Evolutionary conservation across 2,888 invertebrate species (phyloP), one percentile per base, ranked within the genome.

Genomic region (Eudemis profundana): DNA sequence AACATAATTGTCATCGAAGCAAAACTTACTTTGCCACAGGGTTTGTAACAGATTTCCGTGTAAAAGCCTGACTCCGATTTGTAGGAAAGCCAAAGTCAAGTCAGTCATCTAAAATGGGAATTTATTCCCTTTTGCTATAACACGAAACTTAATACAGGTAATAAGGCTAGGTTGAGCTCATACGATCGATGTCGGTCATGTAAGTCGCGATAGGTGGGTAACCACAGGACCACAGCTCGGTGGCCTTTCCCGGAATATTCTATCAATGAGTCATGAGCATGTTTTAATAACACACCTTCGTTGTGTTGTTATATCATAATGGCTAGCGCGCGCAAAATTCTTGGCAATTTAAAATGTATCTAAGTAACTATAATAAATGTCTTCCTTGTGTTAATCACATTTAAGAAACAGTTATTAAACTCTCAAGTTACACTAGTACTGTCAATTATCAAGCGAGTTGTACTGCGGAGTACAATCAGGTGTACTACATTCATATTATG

Each of bases 281-380:
- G 51, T 61, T 54, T 61, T 61, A 42, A 50, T 57, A 63, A 57
- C 57, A 29, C 19, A 10, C 33, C 27, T 33, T 27, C 44, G 23
- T 51, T 61, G 44, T 42, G 40, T 21, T 44, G 33, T 42, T 42
- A 33, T 50, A 38, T 49, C 8, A 42, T 57, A 56, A 63, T 50
- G 50, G 42, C 23, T 50, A n/a, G 15, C 23, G 17, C 40, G 17
- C 2, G n/a, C n/a, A 12, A 40, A 23, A 12, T 42, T 23, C 38
- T 7, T 23, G 12, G 21, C 14, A 53, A 3, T 33, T 33, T 1
- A 10, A 33, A 27, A 12, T 33, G 1, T n/a, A n/a, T n/a, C n/a
- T n/a, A n/a, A n/a, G n/a, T n/a, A n/a, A n/a, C n/a, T n/a, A n/a
- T n/a, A n/a, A n/a, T n/a, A n/a, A n/a, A n/a, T n/a, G n/a, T n/a